These are phyloP conservation scores for Nomada fabriciana DNA, from an alignment of 2,888 invertebrate genomes.

Conservation along the genomic window DNA sequence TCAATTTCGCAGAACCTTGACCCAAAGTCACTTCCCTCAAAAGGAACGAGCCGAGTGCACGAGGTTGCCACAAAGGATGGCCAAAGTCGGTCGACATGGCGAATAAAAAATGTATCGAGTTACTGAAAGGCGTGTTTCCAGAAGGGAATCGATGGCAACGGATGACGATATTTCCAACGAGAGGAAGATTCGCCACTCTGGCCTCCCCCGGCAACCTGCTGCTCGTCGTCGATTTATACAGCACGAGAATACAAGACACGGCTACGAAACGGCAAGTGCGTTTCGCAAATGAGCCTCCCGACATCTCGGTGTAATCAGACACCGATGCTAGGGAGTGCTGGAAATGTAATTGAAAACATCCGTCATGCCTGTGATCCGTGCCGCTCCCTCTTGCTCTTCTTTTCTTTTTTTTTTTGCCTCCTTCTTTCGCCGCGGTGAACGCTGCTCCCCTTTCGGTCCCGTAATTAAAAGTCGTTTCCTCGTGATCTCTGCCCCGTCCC, in stretches of 20 bases:
- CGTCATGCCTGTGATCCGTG: constrained; percentile 76
- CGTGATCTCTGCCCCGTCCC: constrained; percentile 48
- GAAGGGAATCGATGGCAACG: constrained; percentile 51
- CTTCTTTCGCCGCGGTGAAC: constrained; percentile 44
- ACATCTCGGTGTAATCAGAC: constrained; percentile 85
- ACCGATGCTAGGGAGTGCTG: constrained; percentile 72
- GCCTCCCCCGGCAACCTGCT: neutral
- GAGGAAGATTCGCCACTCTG: constrained; percentile 47
- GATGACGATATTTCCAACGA: constrained; percentile 29
- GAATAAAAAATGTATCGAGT: constrained; percentile 52
- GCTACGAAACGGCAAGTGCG: constrained; percentile 76
- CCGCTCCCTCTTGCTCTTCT: constrained; percentile 65
- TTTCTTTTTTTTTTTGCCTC: constrained; percentile 22
- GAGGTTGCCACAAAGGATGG: neutral
- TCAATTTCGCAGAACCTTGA: neutral
- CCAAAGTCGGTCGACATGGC: neutral
- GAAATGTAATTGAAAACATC: constrained; percentile 82
- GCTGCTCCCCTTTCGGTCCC: constrained; percentile 31
- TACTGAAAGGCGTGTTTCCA: constrained; percentile 58
- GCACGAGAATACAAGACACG: constrained; percentile 46
- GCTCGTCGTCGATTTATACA: constrained; percentile 17
- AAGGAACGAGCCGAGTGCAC: neutral
- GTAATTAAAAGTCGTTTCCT: constrained; percentile 60
- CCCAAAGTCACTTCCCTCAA: no score
- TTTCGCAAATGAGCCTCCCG: constrained; percentile 76